Base-by-base conservation (phyloP, 2,888 invertebrate species). In the Chorisops tibialis region DNA sequence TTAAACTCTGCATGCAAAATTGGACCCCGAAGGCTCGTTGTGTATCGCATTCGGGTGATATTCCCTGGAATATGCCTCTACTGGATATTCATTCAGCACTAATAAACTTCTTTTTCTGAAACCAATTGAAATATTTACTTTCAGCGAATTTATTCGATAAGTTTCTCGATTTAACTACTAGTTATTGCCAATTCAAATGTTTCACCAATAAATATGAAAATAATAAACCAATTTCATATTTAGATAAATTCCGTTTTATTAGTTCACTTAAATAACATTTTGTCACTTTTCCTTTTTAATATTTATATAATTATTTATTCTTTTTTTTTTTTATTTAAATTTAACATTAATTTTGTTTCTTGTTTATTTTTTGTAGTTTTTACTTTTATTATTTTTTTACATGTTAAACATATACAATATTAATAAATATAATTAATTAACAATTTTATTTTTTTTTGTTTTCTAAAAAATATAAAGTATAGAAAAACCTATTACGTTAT, bases 351-450 rank as follows among this genome's bases (percentile, higher is more conserved):
- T 14, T 12, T 6, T 41, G 16, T 6, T 3, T 48, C n/a, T n/a
- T n/a, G n/a, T n/a, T n/a, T n/a, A n/a, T n/a, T n/a, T n/a, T n/a
- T n/a, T n/a, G n/a, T n/a, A n/a, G n/a, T n/a, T n/a, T n/a, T 48
- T 22, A 18, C 14, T 21, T 21, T n/a, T 48, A n/a, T 48, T 48
- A 11, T 22, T 48, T n/a, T n/a, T n/a, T 48, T 48, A 22, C 22
- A 48, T 45, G 3, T 11, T 16, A 45, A 18, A 16, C 5, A 45
- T 45, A 18, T 18, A 18, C 45, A 45, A 45, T 21, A 14, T 48
- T 21, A 22, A 21, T 48, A 30, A 48, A 22, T 48, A 48, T 22
- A 48, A 48, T 48, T 48, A 19, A 22, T 21, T 48, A 48, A 48
- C 22, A 19, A 12, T 16, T 48, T 19, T 48, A 21, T 48, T 48